These are phyloP conservation scores for Ophiodon elongatus DNA, from an alignment of 2,113 vertebrate species.

Conservation along the genomic window DNA sequence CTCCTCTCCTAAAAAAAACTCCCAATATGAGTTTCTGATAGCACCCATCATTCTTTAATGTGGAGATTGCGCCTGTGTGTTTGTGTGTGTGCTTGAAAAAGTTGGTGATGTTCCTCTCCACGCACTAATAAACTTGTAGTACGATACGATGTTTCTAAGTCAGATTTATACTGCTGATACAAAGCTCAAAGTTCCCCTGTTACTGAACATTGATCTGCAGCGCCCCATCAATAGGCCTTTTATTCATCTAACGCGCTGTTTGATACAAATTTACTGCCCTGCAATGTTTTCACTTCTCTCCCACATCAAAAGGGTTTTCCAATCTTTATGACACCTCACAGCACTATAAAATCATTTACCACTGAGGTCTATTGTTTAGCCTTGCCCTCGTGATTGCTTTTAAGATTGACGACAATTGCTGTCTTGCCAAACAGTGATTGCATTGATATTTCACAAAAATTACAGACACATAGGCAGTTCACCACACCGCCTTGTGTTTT, in stretches of 20 bases:
- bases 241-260: conserved; percentile 1
- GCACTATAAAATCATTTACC: conserved; percentile 32
- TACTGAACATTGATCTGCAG: conserved; percentile 32
- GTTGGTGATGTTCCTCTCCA: conserved; percentile 10
- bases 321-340: conserved; percentile 50
- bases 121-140: conserved; percentile 21
- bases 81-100: conserved; percentile 18
- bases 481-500: not conserved
- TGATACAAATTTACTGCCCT: conserved; percentile 28
- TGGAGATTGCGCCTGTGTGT: conserved; percentile 29
- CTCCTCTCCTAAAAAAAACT: conserved; percentile 24
- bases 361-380: conserved; percentile 22
- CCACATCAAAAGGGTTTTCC: conserved; percentile 40
- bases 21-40: conserved; percentile 25
- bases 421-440: conserved; percentile 10
- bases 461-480: conserved; percentile 6
- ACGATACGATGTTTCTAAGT: not conserved
- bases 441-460: conserved; percentile 50
- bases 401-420: not conserved
- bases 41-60: conserved; percentile 36
- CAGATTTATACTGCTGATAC: conserved; percentile 45
- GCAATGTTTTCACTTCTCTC: conserved; percentile 27
- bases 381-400: conserved; percentile 41
- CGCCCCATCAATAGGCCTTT: not conserved
- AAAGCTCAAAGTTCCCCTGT: conserved; percentile 48